phyloP scores from a whole-genome alignment of 2,797 vertebrate genomes.

The Columba guinea region DNA sequence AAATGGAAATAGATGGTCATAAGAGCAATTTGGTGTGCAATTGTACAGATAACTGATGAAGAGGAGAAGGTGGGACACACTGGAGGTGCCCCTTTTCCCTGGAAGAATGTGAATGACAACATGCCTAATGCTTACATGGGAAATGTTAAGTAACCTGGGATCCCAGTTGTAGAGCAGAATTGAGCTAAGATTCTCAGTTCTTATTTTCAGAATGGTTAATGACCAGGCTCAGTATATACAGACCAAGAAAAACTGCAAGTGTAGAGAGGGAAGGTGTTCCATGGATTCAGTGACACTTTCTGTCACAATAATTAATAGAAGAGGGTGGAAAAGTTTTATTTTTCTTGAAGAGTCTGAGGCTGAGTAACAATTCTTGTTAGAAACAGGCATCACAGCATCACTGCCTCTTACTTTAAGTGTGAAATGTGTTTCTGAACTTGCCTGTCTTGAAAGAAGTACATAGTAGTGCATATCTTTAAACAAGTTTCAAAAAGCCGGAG shows the following conservation, averaged over 20 bases:
- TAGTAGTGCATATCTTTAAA: neutral
- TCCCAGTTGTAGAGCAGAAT: neutral
- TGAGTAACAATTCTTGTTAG: neutral
- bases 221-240: neutral
- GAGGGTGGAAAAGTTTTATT: neutral
- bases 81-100: neutral
- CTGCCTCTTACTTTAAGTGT: neutral
- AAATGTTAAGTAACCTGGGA: neutral
- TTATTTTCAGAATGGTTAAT: neutral
- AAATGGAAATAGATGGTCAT: neutral
- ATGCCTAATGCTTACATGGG: neutral
- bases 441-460: neutral
- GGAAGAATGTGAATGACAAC: neutral
- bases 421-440: neutral
- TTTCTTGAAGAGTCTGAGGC: neutral
- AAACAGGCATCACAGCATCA: neutral
- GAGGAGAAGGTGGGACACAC: neutral
- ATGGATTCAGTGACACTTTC: neutral
- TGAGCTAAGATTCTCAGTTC: neutral
- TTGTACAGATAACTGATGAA: accelerated
- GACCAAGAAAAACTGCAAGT: neutral
- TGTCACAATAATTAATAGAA: neutral
- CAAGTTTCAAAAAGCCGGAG: neutral
- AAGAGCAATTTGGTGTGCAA: neutral
- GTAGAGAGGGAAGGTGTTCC: neutral